phyloP scores from a whole-genome alignment of 2,797 vertebrate species.

The Vultur gryphus region DNA sequence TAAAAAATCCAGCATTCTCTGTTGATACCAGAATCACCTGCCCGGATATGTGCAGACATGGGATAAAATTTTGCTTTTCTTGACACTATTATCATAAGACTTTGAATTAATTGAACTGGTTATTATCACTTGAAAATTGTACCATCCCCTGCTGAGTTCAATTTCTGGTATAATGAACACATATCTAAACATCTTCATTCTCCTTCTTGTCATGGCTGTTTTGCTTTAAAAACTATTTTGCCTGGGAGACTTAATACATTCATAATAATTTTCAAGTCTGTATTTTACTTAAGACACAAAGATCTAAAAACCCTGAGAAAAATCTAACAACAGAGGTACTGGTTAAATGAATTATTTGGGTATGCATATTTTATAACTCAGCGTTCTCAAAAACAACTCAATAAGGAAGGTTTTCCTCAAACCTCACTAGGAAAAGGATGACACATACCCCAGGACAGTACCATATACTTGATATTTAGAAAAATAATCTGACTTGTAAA shows the following conservation, averaged over 20 bases:
- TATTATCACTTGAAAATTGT: constrained; percentile 4
- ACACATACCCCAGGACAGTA: not conserved
- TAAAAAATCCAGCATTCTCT: not conserved
- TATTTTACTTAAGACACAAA: not conserved
- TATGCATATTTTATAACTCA: not conserved
- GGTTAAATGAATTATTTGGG: not conserved
- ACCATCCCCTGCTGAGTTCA: not conserved
- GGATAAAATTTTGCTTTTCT: not conserved
- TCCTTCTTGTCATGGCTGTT: not conserved
- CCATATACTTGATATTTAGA: not conserved
- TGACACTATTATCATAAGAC: not conserved
- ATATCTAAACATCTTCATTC: not conserved
- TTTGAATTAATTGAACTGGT: not conserved
- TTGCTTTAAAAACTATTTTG: not conserved
- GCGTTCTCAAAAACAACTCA: not conserved
- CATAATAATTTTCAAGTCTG: not conserved
- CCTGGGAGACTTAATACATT: not conserved
- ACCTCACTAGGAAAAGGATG: not conserved
- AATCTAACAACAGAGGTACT: not conserved
- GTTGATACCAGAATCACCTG: not conserved
- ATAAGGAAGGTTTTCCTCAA: not conserved
- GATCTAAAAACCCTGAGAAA: not conserved
- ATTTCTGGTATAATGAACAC: not conserved
- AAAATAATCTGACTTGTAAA: not conserved
- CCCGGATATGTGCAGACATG: not conserved